These are phyloP conservation scores for Diarsia dahlii DNA, from an alignment of 2,888 invertebrate species.

Conservation along the genomic window DNA sequence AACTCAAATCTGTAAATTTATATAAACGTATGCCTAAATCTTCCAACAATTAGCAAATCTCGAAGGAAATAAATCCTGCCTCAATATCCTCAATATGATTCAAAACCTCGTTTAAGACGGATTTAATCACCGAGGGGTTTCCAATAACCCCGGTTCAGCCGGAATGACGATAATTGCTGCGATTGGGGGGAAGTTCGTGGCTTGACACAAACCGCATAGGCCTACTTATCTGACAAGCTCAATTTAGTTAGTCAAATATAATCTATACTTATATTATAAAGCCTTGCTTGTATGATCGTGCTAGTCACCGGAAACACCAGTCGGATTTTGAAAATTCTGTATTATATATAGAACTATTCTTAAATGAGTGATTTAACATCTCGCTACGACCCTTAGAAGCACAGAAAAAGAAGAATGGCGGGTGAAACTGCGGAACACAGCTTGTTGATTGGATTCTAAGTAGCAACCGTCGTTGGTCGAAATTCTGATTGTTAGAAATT, in stretches of 20 bases:
- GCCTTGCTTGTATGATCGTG: background rate
- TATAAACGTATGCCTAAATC: background rate
- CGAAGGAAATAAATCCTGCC: constrained; percentile 17
- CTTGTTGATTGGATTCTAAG: too few species aligned
- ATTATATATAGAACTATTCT: background rate
- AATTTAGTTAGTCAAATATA: background rate
- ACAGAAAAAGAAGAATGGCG: too few species aligned
- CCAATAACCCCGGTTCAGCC: constrained; percentile 43
- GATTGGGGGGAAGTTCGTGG: constrained; percentile 2
- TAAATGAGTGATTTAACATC: background rate
- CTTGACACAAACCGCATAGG: background rate
- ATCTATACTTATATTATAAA: background rate
- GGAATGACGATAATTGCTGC: constrained; percentile 25
- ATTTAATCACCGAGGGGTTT: constrained; percentile 43
- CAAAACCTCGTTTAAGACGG: constrained; percentile 36
- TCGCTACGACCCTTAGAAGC: background rate
- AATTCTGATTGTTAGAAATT: background rate
- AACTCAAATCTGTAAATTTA: background rate
- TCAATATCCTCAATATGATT: constrained; percentile 35
- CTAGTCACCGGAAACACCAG: background rate
- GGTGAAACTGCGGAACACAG: too few species aligned
- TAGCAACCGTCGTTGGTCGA: too few species aligned
- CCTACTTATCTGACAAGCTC: background rate
- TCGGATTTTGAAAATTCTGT: background rate
- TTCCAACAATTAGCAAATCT: constrained; percentile 29